Evolutionary conservation across 2,888 invertebrate species (phyloP).

Genomic region (Drosophila lacicola): DNA sequence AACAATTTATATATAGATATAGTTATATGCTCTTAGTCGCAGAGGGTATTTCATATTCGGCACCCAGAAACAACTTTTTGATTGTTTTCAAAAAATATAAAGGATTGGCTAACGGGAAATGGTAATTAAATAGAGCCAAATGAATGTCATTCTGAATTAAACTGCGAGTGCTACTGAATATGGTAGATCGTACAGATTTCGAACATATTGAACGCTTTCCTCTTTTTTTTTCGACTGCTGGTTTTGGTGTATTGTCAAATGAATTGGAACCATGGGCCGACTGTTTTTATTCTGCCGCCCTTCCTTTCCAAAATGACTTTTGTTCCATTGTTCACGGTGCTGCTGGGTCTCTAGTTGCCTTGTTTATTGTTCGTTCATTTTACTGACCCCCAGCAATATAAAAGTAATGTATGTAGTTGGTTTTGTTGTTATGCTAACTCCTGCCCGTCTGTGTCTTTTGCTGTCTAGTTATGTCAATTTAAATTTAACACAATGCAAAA

Average conservation of each 20-base stretch:
- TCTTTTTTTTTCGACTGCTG: constrained; percentile 25
- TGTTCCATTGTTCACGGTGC: constrained; percentile 6
- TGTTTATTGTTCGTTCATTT: constrained; percentile 67
- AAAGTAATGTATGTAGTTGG: constrained; percentile 31
- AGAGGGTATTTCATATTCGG: no score
- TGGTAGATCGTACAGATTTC: constrained; percentile 43
- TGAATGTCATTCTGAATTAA: constrained; percentile 17
- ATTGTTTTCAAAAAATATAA: constrained; percentile 14
- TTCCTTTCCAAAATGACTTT: constrained; percentile 12
- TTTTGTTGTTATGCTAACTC: constrained; percentile 34
- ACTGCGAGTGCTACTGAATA: constrained; percentile 18
- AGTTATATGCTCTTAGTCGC: no score
- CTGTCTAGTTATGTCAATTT: constrained; percentile 67
- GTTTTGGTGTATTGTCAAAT: constrained; percentile 64
- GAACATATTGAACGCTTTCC: constrained; percentile 45
- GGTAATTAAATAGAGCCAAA: constrained; percentile 41
- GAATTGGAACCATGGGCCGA: constrained; percentile 68
- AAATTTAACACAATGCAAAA: constrained; percentile 43
- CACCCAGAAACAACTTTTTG: no score
- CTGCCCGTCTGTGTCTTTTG: constrained; percentile 39
- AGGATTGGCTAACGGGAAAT: constrained; percentile 28
- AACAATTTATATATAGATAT: no score
- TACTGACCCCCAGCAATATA: constrained; percentile 60
- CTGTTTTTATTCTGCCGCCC: constrained; percentile 6
- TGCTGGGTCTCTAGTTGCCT: constrained; percentile 9